Base-by-base conservation (phyloP, 2,113 vertebrate genomes). In the Vanacampus margaritifer region DNA sequence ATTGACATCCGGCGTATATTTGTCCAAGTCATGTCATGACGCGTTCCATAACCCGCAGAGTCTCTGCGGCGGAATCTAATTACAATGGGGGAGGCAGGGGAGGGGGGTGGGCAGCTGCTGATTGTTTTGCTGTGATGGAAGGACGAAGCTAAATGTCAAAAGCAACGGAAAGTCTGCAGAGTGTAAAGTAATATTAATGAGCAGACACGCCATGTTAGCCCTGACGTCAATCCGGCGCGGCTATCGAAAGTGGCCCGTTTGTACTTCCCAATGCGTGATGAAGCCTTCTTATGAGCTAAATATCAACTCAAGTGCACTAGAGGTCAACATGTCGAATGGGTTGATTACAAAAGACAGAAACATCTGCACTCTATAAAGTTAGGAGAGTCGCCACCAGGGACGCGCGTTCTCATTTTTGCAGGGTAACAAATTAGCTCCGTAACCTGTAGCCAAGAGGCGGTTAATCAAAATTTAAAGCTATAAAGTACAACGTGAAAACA, bases 1-100 rank as follows among this genome's bases (percentile, higher is more conserved):
- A 87, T 74, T 88, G 84, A 87, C 84, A 87, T 84, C 73, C 79
- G 74, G 84, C 79, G 41, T 81, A 84, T 78, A 66, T 82, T 84
- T 82, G 78, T 73, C 75, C 87, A 85, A 87, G 72, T 83, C 84
- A 84, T 81, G 74, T 80, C 85, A 78, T 69, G 84, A 83, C 73
- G 67, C 68, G 71, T 80, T 84, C 78, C 68, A 70, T 78, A 83
- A 84, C 78, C 82, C 37, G 26, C 74, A 9, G 58, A 62, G 79
- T 88, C 82, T 82, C 75, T n/a, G 74, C 79, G 81, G 86, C n/a
- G 78, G 79, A 85, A 73, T 88, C 86, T 79, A 71, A 81, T 87
- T 82, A 83, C 80, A 82, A 67, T 78, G 64, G 80, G 86, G 80
- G 74, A 60, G n/a, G 28, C 56, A 67, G 72, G 36, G 36, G 9